These are phyloP conservation scores for Leptoclinus maculatus DNA, from an alignment of 2,797 vertebrate species.

Conservation along the genomic window DNA sequence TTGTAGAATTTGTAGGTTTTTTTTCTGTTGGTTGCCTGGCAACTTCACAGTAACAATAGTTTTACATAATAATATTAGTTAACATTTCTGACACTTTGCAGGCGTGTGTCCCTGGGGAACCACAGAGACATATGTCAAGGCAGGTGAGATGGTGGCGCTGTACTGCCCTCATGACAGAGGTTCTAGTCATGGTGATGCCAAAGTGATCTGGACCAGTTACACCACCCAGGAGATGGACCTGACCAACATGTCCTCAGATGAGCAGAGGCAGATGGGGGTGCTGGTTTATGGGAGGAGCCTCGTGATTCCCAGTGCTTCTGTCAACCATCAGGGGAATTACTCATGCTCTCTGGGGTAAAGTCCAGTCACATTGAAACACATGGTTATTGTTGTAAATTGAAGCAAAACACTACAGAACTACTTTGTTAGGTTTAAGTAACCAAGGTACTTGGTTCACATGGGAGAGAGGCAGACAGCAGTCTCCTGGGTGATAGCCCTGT, in stretches of 20 bases:
- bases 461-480: no score
- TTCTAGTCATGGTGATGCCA: fast-evolving
- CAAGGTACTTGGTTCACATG: no score
- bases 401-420: no score
- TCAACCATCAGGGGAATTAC: slow-evolving; percentile 65
- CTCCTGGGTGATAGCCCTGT: no score
- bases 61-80: not conserved
- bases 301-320: slow-evolving; percentile 57
- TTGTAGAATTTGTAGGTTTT: no score
- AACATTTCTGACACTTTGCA: not conserved
- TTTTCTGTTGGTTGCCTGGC: not conserved
- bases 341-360: slow-evolving; percentile 65
- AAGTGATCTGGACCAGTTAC: slow-evolving; percentile 53
- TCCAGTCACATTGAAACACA: not conserved
- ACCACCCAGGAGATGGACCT: slow-evolving; percentile 15
- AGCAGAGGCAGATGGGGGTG: slow-evolving; percentile 31
- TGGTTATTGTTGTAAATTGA: no score
- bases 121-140: not conserved
- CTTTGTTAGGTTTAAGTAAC: no score
- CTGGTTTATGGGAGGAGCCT: slow-evolving; percentile 32
- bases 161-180: not conserved
- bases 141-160: slow-evolving; percentile 61
- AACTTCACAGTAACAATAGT: not conserved
- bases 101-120: not conserved
- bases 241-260: slow-evolving; percentile 29